Evolutionary conservation across 2,113 vertebrate genomes (phyloP), one percentile per base, ranked within the genome.

Genomic region (Corythornis cristatus): DNA sequence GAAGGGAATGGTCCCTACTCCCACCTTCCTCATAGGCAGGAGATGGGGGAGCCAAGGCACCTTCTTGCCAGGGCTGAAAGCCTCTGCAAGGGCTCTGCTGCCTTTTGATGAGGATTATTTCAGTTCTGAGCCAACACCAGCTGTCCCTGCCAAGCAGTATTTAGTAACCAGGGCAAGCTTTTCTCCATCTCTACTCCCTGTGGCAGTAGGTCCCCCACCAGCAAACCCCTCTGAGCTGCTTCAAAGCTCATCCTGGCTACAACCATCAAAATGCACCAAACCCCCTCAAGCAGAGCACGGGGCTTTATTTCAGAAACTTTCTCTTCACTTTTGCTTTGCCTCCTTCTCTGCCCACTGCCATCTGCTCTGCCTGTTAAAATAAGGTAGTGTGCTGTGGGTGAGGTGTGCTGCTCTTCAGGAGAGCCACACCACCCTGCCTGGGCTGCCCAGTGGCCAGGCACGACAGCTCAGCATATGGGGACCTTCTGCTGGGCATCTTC

Each of bases 291-390:
- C 86, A 81, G 68, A 95, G 77, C 73, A 62, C 1, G 1, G 77
- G 77, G 86, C 74, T 94, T 86, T n/a, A 72, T 89, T 93, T 92
- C 89, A 18, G 57, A 92, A 92, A 37, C 11, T 17, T 91, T 83
- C 76, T 88, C 82, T 72, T 77, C 2, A 1, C 66, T 90, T 75
- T 66, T 94, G 53, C 94, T 51, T 84, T 92, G 61, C 86, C 53
- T 80, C 62, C 78, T 92, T 80, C 42, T 92, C 94, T 94, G 93
- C 93, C 94, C 94, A 94, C 91, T 51, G 58, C 94, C 95, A 95
- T 96, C 93, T 95, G 92, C 81, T 93, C 89, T 62, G 89, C 82
- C 66, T 93, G 73, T 88, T 92, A 95, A 94, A 96, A 93, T 90
- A 96, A 95, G 92, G 78, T 89, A 40, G 71, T 1, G 3, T 62